phyloP scores from a whole-genome alignment of 2,113 vertebrate genomes.

The Psophia crepitans region DNA sequence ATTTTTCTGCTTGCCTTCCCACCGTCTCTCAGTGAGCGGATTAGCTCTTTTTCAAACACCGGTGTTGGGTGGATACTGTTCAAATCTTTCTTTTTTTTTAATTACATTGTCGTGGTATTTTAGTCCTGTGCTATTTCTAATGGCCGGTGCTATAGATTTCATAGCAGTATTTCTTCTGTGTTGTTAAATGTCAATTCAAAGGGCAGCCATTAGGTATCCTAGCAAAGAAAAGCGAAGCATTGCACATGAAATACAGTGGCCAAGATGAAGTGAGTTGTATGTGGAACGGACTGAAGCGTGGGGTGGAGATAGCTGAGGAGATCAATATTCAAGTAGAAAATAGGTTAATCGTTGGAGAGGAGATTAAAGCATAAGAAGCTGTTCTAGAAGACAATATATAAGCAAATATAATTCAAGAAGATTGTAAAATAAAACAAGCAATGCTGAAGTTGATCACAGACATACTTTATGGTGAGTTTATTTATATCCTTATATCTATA shows the following conservation, averaged over 20 bases:
- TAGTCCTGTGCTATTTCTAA: background rate
- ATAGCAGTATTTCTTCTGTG: background rate
- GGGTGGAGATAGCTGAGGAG: background rate
- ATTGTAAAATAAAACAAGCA: background rate
- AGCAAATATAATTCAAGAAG: background rate
- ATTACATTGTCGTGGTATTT: background rate
- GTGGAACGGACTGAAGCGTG: background rate
- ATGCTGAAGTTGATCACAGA: background rate
- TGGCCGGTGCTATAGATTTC: background rate
- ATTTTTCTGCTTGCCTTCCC: background rate
- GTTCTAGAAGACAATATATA: background rate
- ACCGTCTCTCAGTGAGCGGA: background rate
- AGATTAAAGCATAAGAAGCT: background rate
- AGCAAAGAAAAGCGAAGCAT: background rate
- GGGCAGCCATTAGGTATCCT: background rate
- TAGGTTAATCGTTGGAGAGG: background rate
- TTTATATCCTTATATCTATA: background rate
- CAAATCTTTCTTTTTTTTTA: background rate
- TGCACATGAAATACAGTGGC: background rate
- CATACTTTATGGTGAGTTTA: background rate
- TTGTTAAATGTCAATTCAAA: background rate
- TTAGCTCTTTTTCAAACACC: background rate
- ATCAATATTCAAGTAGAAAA: background rate
- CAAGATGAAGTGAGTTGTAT: background rate
- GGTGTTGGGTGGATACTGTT: background rate